A percentile compares a stretch with the other conserved stretches of the same genome.
Conservation (phyloP, 1,140 invertebrate genomes). For the Polypedilum vanderplanki region DNA sequence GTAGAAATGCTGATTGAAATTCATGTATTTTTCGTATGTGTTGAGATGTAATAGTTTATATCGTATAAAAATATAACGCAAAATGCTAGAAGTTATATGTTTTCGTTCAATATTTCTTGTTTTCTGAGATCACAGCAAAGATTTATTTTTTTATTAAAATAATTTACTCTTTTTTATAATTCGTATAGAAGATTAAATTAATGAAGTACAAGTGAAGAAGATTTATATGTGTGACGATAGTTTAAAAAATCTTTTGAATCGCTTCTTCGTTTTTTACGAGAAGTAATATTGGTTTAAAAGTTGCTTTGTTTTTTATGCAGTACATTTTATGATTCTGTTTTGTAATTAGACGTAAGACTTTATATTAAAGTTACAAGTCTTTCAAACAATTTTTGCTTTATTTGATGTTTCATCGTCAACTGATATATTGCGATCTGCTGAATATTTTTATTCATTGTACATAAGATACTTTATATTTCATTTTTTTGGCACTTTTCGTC, state of each 20-base stretch:
- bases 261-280: no score
- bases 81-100: slow-evolving; percentile 6
- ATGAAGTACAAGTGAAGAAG: neutral
- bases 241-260: no score
- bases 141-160: slow-evolving; percentile 12
- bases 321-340: no score
- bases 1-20: neutral
- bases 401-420: neutral
- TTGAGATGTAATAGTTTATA: neutral
- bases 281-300: no score
- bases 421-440: slow-evolving; percentile 22
- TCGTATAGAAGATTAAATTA: slow-evolving; percentile 10
- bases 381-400: no score
- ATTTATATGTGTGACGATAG: no score
- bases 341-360: no score
- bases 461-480: neutral
- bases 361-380: no score
- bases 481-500: neutral
- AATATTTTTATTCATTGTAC: neutral
- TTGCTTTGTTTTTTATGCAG: no score
- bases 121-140: slow-evolving; percentile 26
- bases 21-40: neutral
- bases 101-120: neutral
- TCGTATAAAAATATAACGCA: slow-evolving; percentile 22
- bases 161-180: neutral